Percentiles rank a stretch among this genome's conserved stretches.
phyloP scores from a whole-genome alignment of 2,113 vertebrate genomes.

The Verasper variegatus region DNA sequence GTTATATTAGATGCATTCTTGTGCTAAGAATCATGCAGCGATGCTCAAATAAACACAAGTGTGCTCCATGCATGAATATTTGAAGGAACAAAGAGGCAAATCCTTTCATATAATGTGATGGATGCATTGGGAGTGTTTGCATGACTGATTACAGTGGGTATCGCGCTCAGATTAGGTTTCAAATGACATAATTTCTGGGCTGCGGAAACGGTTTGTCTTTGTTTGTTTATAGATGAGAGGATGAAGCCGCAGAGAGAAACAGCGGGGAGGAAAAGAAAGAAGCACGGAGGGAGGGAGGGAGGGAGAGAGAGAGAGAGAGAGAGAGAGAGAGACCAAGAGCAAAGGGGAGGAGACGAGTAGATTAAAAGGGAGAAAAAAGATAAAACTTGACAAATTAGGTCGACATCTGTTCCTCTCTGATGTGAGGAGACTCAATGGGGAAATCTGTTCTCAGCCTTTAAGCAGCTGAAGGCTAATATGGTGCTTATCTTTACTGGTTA shows the following conservation, averaged over 20 bases:
- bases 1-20: neutral
- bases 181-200: slow-evolving; percentile 14
- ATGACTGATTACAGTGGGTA: neutral
- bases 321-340: slow-evolving; percentile 2
- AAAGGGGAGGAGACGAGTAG: slow-evolving; percentile 56
- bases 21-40: no score
- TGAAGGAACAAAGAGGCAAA: neutral
- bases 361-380: slow-evolving; percentile 61
- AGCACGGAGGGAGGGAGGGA: slow-evolving; percentile 19
- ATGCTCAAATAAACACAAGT: neutral
- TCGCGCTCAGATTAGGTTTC: slow-evolving; percentile 30
- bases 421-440: slow-evolving; percentile 38
- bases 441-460: slow-evolving; percentile 53
- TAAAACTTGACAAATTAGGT: slow-evolving; percentile 66
- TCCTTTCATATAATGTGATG: neutral
- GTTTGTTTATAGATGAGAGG: slow-evolving; percentile 59
- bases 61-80: neutral
- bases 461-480: slow-evolving; percentile 51
- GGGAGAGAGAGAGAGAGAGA: slow-evolving; percentile 3
- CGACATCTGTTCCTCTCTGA: slow-evolving; percentile 59
- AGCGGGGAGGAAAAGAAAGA: neutral
- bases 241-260: slow-evolving; percentile 20
- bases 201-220: slow-evolving; percentile 52
- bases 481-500: slow-evolving; percentile 56
- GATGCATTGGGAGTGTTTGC: neutral